Evolutionary conservation across 1,140 invertebrate species (phyloP).

Genomic region (Drosophila subobscura): DNA sequence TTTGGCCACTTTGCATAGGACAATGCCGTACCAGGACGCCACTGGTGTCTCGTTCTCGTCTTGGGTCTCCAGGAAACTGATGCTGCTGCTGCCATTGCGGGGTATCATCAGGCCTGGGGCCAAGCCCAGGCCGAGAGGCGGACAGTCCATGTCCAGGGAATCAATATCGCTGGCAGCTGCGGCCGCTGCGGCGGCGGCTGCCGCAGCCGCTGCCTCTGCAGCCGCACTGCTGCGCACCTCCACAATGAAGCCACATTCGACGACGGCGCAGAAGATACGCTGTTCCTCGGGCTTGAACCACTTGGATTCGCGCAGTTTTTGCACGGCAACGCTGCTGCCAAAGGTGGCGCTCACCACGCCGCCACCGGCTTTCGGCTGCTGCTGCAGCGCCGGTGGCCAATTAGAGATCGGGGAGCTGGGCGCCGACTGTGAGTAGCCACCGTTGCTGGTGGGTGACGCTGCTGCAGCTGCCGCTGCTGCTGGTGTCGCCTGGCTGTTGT

Average conservation of each 20-base stretch:
- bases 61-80: conserved; percentile 69
- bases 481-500: conserved; percentile 61
- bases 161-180: conserved; percentile 54
- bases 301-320: conserved; percentile 88
- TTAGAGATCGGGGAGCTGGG: conserved; percentile 73
- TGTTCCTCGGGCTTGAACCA: conserved; percentile 88
- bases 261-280: conserved; percentile 87
- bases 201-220: conserved; percentile 56
- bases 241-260: conserved; percentile 88
- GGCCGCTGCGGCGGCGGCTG: conserved; percentile 53
- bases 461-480: conserved; percentile 28
- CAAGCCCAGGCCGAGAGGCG: conserved; percentile 36
- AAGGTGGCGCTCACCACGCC: conserved; percentile 81
- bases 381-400: conserved; percentile 68
- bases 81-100: conserved; percentile 70
- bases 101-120: conserved; percentile 58
- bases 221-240: conserved; percentile 85
- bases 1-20: conserved; percentile 88
- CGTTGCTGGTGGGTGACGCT: conserved; percentile 34
- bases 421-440: conserved; percentile 67
- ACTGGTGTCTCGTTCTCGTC: conserved; percentile 80
- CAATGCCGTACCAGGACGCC: conserved; percentile 85
- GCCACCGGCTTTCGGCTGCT: conserved; percentile 46
- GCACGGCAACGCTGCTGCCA: conserved; percentile 87
- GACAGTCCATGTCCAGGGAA: conserved; percentile 65